Percentiles rank a stretch among this genome's conserved stretches.
Conservation (phyloP, 1,140 invertebrate species). For the Paramacrobiotus metropolitanus region DNA sequence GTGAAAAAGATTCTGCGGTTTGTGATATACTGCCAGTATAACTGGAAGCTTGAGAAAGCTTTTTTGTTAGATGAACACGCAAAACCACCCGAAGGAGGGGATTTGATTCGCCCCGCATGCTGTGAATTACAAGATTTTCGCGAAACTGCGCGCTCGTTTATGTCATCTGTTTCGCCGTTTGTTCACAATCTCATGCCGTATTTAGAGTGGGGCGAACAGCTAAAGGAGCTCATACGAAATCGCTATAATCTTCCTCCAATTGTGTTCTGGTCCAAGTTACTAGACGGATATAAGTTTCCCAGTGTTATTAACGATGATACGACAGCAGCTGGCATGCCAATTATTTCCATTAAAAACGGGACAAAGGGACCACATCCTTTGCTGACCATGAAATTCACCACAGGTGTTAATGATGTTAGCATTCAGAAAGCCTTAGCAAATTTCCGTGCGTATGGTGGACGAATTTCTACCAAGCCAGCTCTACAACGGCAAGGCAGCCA, state of each 20-base stretch:
- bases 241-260: background rate
- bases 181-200: background rate
- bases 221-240: background rate
- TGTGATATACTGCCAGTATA: slow-evolving; percentile 64
- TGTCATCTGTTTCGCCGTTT: background rate
- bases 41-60: slow-evolving; percentile 66
- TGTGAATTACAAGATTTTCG: too few species aligned
- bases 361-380: slow-evolving; percentile 37
- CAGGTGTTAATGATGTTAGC: slow-evolving; percentile 29
- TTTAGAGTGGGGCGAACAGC: too few species aligned
- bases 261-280: background rate
- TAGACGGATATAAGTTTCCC: too few species aligned
- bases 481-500: background rate
- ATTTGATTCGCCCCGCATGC: slow-evolving; percentile 12
- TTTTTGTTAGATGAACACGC: slow-evolving; percentile 44
- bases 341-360: slow-evolving; percentile 9
- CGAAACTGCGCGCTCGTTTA: background rate
- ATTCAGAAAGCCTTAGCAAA: slow-evolving; percentile 49
- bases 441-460: slow-evolving; percentile 57
- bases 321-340: background rate
- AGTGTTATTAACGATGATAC: too few species aligned
- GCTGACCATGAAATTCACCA: slow-evolving; percentile 38
- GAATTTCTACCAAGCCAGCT: slow-evolving; percentile 13
- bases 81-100: slow-evolving; percentile 7
- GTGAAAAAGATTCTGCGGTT: slow-evolving; percentile 56